Conservation (phyloP, 1,140 invertebrate genomes). For the Chironomus tepperi region DNA sequence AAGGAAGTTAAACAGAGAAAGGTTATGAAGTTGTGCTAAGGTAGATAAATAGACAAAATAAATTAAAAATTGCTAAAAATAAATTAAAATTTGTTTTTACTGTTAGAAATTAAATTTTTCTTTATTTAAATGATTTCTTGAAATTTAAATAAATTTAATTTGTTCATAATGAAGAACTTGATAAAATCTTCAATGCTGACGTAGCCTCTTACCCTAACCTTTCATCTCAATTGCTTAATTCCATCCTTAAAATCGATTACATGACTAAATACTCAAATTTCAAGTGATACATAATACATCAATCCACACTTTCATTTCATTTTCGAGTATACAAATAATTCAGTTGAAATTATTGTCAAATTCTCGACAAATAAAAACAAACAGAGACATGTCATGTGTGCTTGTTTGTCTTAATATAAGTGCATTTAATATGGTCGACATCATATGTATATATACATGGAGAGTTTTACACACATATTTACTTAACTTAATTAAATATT, state of each 20-base stretch:
- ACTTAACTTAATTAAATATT: conserved; percentile 15
- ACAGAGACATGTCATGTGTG: background rate
- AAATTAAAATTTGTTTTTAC: too few relatives aligned
- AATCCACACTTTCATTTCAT: conserved; percentile 1
- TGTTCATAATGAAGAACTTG: too few relatives aligned
- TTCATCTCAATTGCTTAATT: too few relatives aligned
- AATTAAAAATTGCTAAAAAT: too few relatives aligned
- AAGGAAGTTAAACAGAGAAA: background rate
- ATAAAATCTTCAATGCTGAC: too few relatives aligned
- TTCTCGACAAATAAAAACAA: background rate
- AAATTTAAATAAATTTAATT: too few relatives aligned
- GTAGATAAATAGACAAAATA: too few relatives aligned
- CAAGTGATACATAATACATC: background rate
- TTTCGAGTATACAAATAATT: background rate
- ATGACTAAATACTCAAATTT: too few relatives aligned
- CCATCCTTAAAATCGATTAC: too few relatives aligned
- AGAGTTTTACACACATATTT: background rate
- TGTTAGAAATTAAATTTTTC: too few relatives aligned
- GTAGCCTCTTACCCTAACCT: too few relatives aligned
- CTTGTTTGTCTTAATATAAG: background rate
- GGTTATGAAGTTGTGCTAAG: background rate
- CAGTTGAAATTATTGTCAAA: background rate
- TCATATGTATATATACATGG: background rate
- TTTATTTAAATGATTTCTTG: too few relatives aligned
- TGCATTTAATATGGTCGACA: background rate